A percentile compares a stretch with the other conserved stretches of the same genome.
These are phyloP conservation scores for Platynereis dumerilii DNA, from an alignment of 2,888 invertebrate species.

Conservation along the genomic window DNA sequence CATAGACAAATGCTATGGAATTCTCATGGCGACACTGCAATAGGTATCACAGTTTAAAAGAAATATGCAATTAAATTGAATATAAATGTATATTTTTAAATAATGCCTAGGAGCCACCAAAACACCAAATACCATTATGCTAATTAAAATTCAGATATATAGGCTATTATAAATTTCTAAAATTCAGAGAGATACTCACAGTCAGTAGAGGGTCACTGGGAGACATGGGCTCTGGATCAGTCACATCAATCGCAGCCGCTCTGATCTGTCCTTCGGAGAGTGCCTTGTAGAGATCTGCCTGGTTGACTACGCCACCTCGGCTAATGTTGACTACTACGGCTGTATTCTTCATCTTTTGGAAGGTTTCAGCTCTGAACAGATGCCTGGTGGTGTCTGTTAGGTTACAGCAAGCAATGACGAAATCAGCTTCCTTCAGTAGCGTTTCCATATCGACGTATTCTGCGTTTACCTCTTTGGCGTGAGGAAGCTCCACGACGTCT, in stretches of 20 bases:
- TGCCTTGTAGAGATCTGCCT: constrained; percentile 71
- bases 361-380: constrained; percentile 80
- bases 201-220: constrained; percentile 77
- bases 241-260: constrained; percentile 90
- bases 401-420: constrained; percentile 81
- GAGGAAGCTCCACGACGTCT: constrained; percentile 11
- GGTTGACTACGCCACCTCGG: constrained; percentile 72
- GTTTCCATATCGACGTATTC: constrained; percentile 50
- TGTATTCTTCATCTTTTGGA: constrained; percentile 83
- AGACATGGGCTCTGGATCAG: constrained; percentile 87
- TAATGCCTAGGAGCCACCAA: too few relatives aligned
- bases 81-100: too few relatives aligned
- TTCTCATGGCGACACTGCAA: too few relatives aligned
- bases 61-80: too few relatives aligned
- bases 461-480: neutral
- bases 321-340: constrained; percentile 89
- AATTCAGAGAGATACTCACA: constrained; percentile 25
- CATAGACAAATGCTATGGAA: too few relatives aligned
- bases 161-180: too few relatives aligned
- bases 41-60: too few relatives aligned
- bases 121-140: too few relatives aligned
- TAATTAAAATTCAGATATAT: too few relatives aligned
- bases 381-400: constrained; percentile 79
- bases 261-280: constrained; percentile 74
- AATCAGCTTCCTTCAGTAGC: constrained; percentile 80